These are phyloP conservation scores for Eriosoma lanigerum DNA, from an alignment of 1,140 invertebrate species.

Conservation along the genomic window DNA sequence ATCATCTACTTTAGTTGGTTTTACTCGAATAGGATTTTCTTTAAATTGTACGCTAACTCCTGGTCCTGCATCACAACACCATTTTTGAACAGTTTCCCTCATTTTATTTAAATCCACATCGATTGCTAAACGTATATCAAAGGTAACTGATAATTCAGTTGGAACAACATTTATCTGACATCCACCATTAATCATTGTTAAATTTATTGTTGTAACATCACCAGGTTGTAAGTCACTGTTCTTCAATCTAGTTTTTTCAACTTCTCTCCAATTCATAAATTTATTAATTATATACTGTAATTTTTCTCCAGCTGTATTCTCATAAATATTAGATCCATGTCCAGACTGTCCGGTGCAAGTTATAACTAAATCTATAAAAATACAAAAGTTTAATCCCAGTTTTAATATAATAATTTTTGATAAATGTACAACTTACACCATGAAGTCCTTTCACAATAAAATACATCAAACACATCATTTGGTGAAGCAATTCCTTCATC, in stretches of 20 bases:
- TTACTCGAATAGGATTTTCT: conserved; percentile 67
- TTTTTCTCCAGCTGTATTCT: conserved; percentile 84
- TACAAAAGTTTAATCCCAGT: background rate
- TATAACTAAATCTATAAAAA: conserved; percentile 64
- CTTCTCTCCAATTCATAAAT: conserved; percentile 72
- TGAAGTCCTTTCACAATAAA: conserved; percentile 74
- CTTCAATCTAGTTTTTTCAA: conserved; percentile 68
- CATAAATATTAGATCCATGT: conserved; percentile 81
- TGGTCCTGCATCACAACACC: conserved; percentile 80
- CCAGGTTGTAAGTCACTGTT: conserved; percentile 71
- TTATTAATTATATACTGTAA: conserved; percentile 73
- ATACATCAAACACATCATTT: conserved; percentile 68
- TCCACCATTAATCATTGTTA: conserved; percentile 80
- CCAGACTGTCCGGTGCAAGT: conserved; percentile 78
- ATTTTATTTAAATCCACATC: conserved; percentile 71
- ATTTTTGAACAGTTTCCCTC: conserved; percentile 71
- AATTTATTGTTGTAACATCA: conserved; percentile 85
- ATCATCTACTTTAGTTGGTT: conserved; percentile 68
- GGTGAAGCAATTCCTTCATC: conserved; percentile 82
- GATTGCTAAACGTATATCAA: conserved; percentile 81
- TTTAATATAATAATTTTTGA: background rate
- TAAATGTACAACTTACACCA: conserved; percentile 64
- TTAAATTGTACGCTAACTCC: conserved; percentile 75
- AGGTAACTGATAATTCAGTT: conserved; percentile 70
- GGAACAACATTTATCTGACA: conserved; percentile 91